These are phyloP conservation scores for Atethmia centrago DNA, from an alignment of 2,888 invertebrate genomes.

Conservation along the genomic window DNA sequence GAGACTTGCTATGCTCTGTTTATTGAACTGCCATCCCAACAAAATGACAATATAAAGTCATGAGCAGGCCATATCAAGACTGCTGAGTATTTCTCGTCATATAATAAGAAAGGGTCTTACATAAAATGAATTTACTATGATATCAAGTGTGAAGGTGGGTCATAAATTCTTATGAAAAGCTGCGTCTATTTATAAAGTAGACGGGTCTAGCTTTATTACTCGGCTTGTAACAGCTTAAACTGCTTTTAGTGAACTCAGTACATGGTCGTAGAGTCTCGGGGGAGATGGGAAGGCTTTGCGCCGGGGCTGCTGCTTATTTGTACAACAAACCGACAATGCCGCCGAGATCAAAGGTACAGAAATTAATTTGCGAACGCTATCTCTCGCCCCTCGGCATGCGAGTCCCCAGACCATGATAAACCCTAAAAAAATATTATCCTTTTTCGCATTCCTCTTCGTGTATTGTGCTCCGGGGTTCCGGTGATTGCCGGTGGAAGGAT, in stretches of 20 bases:
- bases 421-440: constrained; percentile 76
- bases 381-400: constrained; percentile 71
- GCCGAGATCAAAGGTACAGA: constrained; percentile 85
- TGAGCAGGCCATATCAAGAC: constrained; percentile 52
- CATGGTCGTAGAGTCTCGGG: constrained; percentile 70
- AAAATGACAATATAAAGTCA: constrained; percentile 55
- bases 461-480: constrained; percentile 19
- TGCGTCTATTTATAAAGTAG: constrained; percentile 57
- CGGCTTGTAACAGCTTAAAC: constrained; percentile 74
- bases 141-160: constrained; percentile 51
- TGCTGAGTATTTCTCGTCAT: constrained; percentile 61
- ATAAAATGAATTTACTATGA: constrained; percentile 60
- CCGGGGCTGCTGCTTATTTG: constrained; percentile 79
- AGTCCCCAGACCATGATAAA: constrained; percentile 74
- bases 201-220: constrained; percentile 69
- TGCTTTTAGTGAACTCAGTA: constrained; percentile 71
- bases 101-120: constrained; percentile 57
- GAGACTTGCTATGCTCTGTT: constrained; percentile 50
- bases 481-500: constrained; percentile 32
- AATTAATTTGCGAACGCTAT: constrained; percentile 86
- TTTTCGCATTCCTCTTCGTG: constrained; percentile 62
- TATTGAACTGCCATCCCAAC: constrained; percentile 48
- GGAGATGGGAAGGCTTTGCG: constrained; percentile 71
- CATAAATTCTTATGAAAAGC: constrained; percentile 61
- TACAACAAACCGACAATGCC: constrained; percentile 84